Base-by-base conservation (phyloP, 2,113 vertebrate species). In the Cnemophilus loriae region DNA sequence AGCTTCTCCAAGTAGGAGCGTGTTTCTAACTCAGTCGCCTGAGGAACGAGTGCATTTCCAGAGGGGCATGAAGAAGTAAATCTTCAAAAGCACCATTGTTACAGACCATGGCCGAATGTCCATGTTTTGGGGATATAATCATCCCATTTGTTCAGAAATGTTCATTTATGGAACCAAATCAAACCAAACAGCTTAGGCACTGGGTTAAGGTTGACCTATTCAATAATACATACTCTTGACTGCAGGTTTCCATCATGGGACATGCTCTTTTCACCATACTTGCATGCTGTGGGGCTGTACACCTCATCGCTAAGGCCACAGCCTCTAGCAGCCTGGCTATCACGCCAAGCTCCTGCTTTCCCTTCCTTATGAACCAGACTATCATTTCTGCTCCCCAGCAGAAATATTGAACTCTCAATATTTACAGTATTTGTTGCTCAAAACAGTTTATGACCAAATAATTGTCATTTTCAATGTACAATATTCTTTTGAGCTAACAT, bases 21-120 rank as follows among this genome's bases (percentile, higher is more conserved):
- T 14, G 21, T 53, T 28, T 21, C 64, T 35, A 33, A 32, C 42
- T 70, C 41, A 23, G 46, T 1, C 7, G 1, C 17, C 14, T 10
- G 26, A 76, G 8, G 26, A 79, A 63, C 0, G 0, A 5, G 7
- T 15, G 24, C 0, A 2, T 57, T 64, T n/a, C 1, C 5, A 69
- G 28, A 50, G 16, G 8, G 16, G 5, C 30, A 42, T 1, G 11
- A 73, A 42, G 53, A 52, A 2, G 15, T 4, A 16, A 80, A 71
- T 60, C 17, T 65, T 83, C 57, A 75, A 74, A 84, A 59, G 24
- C 9, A 12, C 28, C 15, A 12, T 21, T 69, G 30, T n/a, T 47
- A 56, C 30, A 86, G 20, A 49, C 24, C 47, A 76, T 3, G 24
- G 79, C 32, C 19, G 5, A n/a, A 46, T 21, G 33, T 17, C 60